Percentiles rank a stretch among this genome's conserved stretches.
Evolutionary conservation across 1,140 invertebrate genomes (phyloP).

Genomic region (Ridgeia piscesae): DNA sequence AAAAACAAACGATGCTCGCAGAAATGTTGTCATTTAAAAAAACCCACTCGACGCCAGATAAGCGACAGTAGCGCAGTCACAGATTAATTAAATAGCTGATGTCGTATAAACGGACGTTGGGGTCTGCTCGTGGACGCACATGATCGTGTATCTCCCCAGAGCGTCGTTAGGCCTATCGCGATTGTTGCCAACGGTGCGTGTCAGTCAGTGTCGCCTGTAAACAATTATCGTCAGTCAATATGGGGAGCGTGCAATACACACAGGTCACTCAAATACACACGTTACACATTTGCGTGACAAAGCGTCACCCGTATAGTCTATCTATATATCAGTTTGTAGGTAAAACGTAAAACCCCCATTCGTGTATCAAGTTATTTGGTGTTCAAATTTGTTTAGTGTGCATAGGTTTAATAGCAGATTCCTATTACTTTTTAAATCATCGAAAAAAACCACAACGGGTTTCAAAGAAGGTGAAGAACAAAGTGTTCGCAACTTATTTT

Average conservation of each 20-base stretch:
- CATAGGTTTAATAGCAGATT: no score
- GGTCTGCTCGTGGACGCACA: neutral
- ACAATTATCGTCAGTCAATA: neutral
- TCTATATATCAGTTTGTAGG: no score
- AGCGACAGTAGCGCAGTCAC: neutral
- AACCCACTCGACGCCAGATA: neutral
- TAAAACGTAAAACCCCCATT: no score
- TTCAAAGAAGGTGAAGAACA: no score
- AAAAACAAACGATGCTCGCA: neutral
- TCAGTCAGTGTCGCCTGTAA: neutral
- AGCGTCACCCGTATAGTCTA: neutral
- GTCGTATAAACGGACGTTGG: neutral
- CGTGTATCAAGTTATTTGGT: no score
- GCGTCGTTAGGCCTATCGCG: neutral
- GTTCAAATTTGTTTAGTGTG: no score
- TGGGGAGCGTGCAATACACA: neutral
- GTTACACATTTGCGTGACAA: neutral
- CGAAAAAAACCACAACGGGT: no score
- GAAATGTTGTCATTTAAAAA: neutral
- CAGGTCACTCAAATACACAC: neutral
- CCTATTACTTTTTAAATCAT: no score
- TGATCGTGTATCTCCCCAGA: neutral
- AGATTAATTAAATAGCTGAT: neutral
- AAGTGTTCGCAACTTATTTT: no score
- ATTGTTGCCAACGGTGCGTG: neutral